phyloP scores from a whole-genome alignment of 2,888 invertebrate genomes.

The Drosophila hawaiiensis region DNA sequence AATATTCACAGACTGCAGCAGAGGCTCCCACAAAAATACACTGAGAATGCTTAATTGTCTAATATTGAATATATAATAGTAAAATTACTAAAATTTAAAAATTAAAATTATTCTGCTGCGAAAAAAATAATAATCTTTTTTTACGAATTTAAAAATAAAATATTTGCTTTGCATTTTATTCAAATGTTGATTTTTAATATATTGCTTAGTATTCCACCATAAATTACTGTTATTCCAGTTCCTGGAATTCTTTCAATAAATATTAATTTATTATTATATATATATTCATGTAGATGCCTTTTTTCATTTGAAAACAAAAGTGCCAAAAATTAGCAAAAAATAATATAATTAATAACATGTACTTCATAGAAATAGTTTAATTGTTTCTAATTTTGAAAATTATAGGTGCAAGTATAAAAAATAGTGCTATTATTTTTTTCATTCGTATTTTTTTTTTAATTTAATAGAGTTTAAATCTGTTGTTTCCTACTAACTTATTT shows the following conservation, averaged over 20 bases:
- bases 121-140: neutral
- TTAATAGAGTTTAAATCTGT: neutral
- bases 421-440: neutral
- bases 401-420: neutral
- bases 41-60: neutral
- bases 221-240: neutral
- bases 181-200: neutral
- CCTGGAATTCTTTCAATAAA: neutral
- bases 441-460: neutral
- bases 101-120: neutral
- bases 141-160: neutral
- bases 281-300: neutral
- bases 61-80: neutral
- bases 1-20: neutral
- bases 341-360: neutral
- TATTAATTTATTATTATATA: neutral
- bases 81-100: neutral
- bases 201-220: neutral
- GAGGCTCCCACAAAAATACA: constrained; percentile 13
- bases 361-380: neutral
- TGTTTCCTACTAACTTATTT: neutral
- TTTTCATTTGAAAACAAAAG: neutral
- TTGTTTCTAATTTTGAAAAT: neutral
- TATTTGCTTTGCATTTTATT: neutral
- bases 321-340: neutral